Percentiles rank a stretch among this genome's conserved stretches.
These are phyloP conservation scores for Riparia riparia DNA, from an alignment of 2,113 vertebrate genomes.

Conservation along the genomic window DNA sequence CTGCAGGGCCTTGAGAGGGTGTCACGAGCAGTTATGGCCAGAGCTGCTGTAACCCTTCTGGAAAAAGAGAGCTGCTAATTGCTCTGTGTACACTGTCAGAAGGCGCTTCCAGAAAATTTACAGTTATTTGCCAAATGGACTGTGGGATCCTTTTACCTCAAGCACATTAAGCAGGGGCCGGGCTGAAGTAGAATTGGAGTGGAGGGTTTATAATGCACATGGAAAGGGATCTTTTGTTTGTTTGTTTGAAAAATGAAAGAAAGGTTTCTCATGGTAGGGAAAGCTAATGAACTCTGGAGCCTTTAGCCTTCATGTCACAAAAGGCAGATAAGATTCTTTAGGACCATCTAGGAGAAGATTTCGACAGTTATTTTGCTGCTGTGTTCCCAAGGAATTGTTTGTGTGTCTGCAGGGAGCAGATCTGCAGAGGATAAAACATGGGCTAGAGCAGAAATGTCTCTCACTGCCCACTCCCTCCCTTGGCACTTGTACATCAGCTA, in stretches of 20 bases:
- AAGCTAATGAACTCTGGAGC: not conserved
- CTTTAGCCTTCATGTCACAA: not conserved
- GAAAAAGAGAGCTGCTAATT: conserved; percentile 20
- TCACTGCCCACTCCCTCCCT: not conserved
- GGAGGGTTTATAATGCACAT: not conserved
- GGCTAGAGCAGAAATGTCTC: not conserved
- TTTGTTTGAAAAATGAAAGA: not conserved
- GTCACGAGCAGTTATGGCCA: not conserved
- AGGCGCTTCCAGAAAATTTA: not conserved
- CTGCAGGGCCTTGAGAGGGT: not conserved
- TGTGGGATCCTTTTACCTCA: not conserved
- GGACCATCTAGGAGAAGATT: not conserved
- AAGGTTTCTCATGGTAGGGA: not conserved
- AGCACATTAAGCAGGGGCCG: not conserved
- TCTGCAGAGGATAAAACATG: not conserved
- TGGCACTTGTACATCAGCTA: not conserved
- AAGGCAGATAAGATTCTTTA: not conserved
- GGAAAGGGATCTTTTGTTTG: not conserved
- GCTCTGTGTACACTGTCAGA: not conserved
- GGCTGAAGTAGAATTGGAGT: not conserved
- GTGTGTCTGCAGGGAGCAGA: not conserved
- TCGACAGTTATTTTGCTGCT: not conserved
- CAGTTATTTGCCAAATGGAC: conserved; percentile 33
- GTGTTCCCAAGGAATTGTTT: not conserved
- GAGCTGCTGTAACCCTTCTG: not conserved